Evolutionary conservation across 1,140 invertebrate genomes (phyloP), one percentile per base, ranked within the genome.

Genomic region (Micrasema longulum): DNA sequence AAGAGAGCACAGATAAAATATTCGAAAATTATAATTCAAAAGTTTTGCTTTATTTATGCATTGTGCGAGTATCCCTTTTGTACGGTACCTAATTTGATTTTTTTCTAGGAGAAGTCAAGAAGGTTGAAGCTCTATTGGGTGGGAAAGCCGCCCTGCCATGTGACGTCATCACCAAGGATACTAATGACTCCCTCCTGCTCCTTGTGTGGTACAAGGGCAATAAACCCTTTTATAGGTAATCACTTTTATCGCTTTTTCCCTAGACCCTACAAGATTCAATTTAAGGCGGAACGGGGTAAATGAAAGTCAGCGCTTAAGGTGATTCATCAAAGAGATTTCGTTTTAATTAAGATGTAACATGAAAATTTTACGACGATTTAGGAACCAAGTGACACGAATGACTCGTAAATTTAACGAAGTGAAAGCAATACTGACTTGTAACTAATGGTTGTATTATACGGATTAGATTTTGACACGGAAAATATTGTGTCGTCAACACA

Each of bases 191-290:
- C 77, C 86, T 91, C 23, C 87, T 88, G 79, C 86, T 92, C 78
- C 85, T 92, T 31, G 86, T 92, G 20, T 93, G 91, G 91, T 93
- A 91, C 81, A 90, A 89, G 78, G 87, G 88, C 73, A 87, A 88
- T 65, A 84, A 77, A 69, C 83, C 84, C n/a, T 82, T 85, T 70
- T 85, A 83, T 85, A 82, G 87, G 88, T 88, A 41, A 67, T 65
- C 16, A 20, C 1, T 52, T 52, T 52, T 52, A 52, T 52, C 23
- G 2, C 48, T 22, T 12, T 50, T 52, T 52, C 48, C 48, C 10
- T 22, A 11, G 14, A 20, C 18, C 9, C 22, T 52, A 52, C 20
- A 20, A 1, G 11, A 23, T 22, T 52, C 22, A 52, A 52, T 52
- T 52, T 23, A 52, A 52, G 48, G 6, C 48, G 2, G 48, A 9